Percentiles rank a stretch among this genome's conserved stretches.
These are phyloP conservation scores for Drosophila ambigua DNA, from an alignment of 1,140 invertebrate species.

Conservation along the genomic window DNA sequence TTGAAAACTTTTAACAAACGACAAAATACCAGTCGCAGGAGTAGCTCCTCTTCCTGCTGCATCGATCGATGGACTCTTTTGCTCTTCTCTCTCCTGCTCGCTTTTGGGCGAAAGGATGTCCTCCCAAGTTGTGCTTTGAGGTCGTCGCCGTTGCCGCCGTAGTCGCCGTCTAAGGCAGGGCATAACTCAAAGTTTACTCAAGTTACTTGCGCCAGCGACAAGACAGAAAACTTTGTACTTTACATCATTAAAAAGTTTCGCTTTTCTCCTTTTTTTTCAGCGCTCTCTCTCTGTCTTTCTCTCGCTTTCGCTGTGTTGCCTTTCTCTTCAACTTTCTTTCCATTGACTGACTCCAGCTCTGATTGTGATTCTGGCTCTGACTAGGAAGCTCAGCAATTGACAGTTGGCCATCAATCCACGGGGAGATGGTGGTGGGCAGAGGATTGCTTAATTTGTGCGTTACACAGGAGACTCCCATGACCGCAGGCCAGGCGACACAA, in stretches of 20 bases:
- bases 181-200: constrained; percentile 82
- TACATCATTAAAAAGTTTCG: constrained; percentile 83
- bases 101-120: constrained; percentile 64
- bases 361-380: constrained; percentile 69
- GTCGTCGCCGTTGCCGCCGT: constrained; percentile 52
- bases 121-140: constrained; percentile 59
- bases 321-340: constrained; percentile 57
- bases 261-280: constrained; percentile 60
- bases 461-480: constrained; percentile 37
- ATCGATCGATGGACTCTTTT: constrained; percentile 59
- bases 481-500: constrained; percentile 24
- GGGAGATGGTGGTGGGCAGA: constrained; percentile 9
- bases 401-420: constrained; percentile 69
- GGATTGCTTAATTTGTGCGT: constrained; percentile 65
- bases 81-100: constrained; percentile 1
- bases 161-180: constrained; percentile 58
- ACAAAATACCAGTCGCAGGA: constrained; percentile 69
- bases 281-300: constrained; percentile 4
- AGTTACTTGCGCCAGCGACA: constrained; percentile 80
- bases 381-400: constrained; percentile 71
- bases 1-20: constrained; percentile 81
- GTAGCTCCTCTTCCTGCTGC: constrained; percentile 6
- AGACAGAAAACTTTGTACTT: constrained; percentile 83
- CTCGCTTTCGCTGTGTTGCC: constrained; percentile 19
- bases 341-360: constrained; percentile 69